These are phyloP conservation scores for Dusona sp. DNA, from an alignment of 2,888 invertebrate genomes.

Conservation along the genomic window DNA sequence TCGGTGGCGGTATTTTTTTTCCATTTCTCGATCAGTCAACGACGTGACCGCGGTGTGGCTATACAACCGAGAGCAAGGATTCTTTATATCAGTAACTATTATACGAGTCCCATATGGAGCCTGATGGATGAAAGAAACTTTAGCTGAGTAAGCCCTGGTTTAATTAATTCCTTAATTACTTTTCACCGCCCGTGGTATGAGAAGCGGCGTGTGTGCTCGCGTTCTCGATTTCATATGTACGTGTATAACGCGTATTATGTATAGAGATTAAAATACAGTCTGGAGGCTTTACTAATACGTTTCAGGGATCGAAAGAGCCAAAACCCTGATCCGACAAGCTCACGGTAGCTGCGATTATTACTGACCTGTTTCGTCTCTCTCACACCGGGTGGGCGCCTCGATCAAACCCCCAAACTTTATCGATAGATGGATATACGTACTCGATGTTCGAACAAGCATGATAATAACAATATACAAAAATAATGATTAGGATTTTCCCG, in stretches of 20 bases:
- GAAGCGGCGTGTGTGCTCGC: slow-evolving; percentile 38
- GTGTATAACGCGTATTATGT: slow-evolving; percentile 51
- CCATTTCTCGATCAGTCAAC: slow-evolving; percentile 69
- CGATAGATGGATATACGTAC: slow-evolving; percentile 35
- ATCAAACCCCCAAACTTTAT: slow-evolving; percentile 44
- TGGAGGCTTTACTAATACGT: slow-evolving; percentile 45
- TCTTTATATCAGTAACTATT: slow-evolving; percentile 48
- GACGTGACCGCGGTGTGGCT: slow-evolving; percentile 73
- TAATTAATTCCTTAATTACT: slow-evolving; percentile 84
- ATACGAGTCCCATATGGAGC: slow-evolving; percentile 75
- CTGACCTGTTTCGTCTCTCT: slow-evolving; percentile 40
- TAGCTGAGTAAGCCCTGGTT: slow-evolving; percentile 83
- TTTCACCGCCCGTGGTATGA: slow-evolving; percentile 69
- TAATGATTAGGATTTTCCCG: neutral
- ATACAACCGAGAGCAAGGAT: slow-evolving; percentile 57
- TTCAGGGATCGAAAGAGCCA: slow-evolving; percentile 53
- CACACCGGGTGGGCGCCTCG: slow-evolving; percentile 40
- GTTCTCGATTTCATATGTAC: slow-evolving; percentile 52
- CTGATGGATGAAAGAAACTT: slow-evolving; percentile 71
- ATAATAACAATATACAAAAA: neutral
- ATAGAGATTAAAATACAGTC: slow-evolving; percentile 13
- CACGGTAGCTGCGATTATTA: slow-evolving; percentile 66
- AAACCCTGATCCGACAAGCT: slow-evolving; percentile 46
- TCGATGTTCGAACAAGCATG: slow-evolving; percentile 5
- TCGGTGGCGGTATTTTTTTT: slow-evolving; percentile 80